These are phyloP conservation scores for Nebria brevicollis DNA, from an alignment of 2,888 invertebrate genomes.

Conservation along the genomic window DNA sequence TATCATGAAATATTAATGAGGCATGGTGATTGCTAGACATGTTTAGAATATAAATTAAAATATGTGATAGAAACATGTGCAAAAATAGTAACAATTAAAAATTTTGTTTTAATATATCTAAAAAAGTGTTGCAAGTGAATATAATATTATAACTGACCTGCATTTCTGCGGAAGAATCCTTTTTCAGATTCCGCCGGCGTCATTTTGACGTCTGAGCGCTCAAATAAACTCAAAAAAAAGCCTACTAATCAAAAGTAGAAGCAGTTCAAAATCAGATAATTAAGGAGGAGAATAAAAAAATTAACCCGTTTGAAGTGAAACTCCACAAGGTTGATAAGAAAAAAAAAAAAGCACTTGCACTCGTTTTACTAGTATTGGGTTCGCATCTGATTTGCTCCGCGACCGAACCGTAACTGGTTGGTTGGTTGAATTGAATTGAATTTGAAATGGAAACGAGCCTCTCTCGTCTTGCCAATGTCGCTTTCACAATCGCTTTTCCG, in stretches of 20 bases:
- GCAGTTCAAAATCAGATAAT: background rate
- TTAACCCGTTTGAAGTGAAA: background rate
- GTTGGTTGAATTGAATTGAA: background rate
- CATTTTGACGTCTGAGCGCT: slow-evolving; percentile 12
- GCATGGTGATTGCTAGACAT: background rate
- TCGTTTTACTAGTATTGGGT: background rate
- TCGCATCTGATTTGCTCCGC: background rate
- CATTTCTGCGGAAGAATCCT: slow-evolving; percentile 10
- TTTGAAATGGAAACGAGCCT: background rate
- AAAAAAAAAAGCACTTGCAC: background rate
- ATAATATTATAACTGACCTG: background rate
- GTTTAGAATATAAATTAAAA: slow-evolving; percentile 4
- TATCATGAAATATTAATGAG: too few species aligned
- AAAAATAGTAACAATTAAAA: background rate
- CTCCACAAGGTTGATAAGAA: background rate
- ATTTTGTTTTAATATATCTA: background rate
- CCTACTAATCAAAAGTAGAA: background rate
- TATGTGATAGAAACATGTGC: background rate
- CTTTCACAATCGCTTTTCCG: background rate
- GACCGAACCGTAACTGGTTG: background rate
- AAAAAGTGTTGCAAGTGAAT: too few species aligned
- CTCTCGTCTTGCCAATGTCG: background rate
- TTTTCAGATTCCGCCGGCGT: slow-evolving; percentile 18
- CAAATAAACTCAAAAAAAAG: background rate
- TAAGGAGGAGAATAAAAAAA: background rate